phyloP scores from a whole-genome alignment of 2,113 vertebrate species.

The Ginglymostoma cirratum region DNA sequence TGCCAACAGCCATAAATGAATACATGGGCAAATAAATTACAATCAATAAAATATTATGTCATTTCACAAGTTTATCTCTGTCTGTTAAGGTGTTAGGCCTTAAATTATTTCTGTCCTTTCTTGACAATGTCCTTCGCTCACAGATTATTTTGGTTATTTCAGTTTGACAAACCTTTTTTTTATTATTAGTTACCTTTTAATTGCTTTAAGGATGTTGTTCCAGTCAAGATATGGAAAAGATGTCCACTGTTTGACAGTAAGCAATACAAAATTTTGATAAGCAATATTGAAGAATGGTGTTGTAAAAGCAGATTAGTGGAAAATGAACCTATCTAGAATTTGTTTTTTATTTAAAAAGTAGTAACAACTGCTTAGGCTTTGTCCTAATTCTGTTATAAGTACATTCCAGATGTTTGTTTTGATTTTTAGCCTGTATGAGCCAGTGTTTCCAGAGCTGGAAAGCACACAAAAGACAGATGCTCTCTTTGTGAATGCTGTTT shows the following conservation, averaged over 20 bases:
- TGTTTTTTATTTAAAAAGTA: neutral
- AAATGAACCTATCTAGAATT: neutral
- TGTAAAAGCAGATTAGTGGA: neutral
- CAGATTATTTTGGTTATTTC: neutral
- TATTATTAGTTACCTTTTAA: no score
- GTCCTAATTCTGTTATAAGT: neutral
- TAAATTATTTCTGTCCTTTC: neutral
- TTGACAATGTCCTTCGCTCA: neutral
- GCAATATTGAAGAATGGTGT: neutral
- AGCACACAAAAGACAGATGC: neutral
- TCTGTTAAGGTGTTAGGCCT: neutral
- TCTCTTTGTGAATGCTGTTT: neutral
- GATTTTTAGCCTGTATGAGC: neutral
- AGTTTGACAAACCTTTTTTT: neutral
- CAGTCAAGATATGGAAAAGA: neutral
- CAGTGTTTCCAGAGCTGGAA: neutral
- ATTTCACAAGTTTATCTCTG: neutral
- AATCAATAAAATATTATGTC: neutral
- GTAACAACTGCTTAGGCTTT: neutral
- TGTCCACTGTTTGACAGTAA: neutral
- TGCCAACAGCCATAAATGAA: neutral
- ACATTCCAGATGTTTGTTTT: neutral
- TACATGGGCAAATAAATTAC: neutral
- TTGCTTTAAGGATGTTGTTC: neutral
- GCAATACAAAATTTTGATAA: neutral